Percentiles rank a stretch among this genome's conserved stretches.
phyloP scores from a whole-genome alignment of 1,140 invertebrate species.

The Heterodera schachtii region DNA sequence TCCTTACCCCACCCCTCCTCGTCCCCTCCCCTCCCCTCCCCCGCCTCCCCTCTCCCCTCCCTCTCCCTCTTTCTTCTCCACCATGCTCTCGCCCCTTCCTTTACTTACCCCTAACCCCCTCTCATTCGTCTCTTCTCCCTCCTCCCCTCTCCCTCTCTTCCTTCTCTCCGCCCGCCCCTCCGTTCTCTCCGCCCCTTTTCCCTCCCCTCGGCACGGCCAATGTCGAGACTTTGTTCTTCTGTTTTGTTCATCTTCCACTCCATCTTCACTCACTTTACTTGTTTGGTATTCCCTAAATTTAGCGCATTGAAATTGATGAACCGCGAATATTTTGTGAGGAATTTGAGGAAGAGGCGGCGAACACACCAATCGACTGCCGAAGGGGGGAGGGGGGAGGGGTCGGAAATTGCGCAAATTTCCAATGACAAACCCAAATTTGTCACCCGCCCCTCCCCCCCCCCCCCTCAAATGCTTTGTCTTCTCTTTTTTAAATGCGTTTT shows the following conservation, averaged over 20 bases:
- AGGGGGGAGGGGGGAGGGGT: background rate
- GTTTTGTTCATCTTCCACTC: background rate
- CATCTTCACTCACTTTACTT: background rate
- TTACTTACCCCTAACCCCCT: too few relatives aligned
- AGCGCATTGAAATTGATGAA: constrained; percentile 1
- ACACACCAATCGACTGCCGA: background rate
- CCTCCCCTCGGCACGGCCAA: background rate
- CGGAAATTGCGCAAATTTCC: background rate
- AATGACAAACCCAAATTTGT: background rate
- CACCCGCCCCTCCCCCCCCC: background rate
- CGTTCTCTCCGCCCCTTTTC: background rate
- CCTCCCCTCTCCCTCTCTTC: too few relatives aligned
- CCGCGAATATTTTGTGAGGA: background rate
- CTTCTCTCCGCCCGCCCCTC: too few relatives aligned
- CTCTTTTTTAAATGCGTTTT: too few relatives aligned
- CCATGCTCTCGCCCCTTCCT: too few relatives aligned
- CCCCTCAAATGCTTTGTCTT: background rate
- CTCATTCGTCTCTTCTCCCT: too few relatives aligned
- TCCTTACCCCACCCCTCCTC: too few relatives aligned
- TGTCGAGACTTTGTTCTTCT: background rate
- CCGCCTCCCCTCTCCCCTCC: too few relatives aligned
- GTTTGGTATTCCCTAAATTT: background rate
- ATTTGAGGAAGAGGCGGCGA: background rate
- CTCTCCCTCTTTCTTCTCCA: too few relatives aligned
- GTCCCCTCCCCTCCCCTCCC: too few relatives aligned